Evolutionary conservation across 1,140 invertebrate species (phyloP).

Genomic region (Pseudachorutes palmiensis): DNA sequence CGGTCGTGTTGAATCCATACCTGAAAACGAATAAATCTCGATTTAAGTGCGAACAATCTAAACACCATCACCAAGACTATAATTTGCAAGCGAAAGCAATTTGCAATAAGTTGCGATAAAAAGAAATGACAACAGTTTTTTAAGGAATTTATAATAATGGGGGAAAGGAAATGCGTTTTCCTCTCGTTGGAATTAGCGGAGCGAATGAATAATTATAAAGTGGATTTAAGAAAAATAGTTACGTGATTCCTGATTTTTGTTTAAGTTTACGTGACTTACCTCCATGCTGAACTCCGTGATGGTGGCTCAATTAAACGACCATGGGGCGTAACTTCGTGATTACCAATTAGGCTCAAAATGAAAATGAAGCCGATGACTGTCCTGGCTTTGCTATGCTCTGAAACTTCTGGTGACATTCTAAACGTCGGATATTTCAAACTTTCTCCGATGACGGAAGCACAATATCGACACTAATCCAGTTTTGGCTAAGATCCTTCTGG

Average conservation of each 20-base stretch:
- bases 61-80: neutral
- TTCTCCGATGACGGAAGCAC: no score
- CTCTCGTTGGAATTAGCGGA: neutral
- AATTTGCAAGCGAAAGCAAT: neutral
- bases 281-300: conserved; percentile 1
- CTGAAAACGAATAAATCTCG: conserved; percentile 35
- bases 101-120: no score
- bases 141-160: no score
- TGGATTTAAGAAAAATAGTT: neutral
- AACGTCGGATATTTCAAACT: no score
- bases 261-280: neutral
- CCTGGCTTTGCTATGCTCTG: no score
- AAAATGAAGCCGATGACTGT: no score
- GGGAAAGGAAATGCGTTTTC: no score
- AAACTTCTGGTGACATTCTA: no score
- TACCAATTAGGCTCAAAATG: no score
- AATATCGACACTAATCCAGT: no score
- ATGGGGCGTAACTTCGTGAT: neutral
- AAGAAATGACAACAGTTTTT: no score
- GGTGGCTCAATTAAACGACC: conserved; percentile 7
- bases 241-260: neutral
- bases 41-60: neutral
- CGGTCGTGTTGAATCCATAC: conserved; percentile 54
- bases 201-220: neutral
- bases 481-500: no score